These are phyloP conservation scores for Scaptomyza polygonia DNA, from an alignment of 2,888 invertebrate species.

Conservation along the genomic window DNA sequence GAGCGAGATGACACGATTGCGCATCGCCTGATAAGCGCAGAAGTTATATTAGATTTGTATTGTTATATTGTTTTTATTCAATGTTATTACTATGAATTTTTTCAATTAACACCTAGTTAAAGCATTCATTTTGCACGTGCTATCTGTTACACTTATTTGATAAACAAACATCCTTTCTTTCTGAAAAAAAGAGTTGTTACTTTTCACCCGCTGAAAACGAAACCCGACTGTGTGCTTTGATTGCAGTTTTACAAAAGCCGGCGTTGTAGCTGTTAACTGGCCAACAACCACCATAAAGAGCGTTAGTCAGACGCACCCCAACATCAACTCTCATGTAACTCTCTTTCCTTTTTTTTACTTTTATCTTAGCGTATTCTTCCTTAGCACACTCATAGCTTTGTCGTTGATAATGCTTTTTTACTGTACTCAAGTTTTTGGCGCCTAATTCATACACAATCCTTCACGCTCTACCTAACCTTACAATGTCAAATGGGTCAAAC, in stretches of 20 bases:
- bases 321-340: constrained; percentile 1
- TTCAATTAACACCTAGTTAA: not conserved
- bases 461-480: constrained; percentile 30
- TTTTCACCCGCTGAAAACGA: constrained; percentile 2
- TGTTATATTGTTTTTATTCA: constrained; percentile 5
- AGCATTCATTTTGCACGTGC: not conserved
- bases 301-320: constrained; percentile 32
- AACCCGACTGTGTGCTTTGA: constrained; percentile 22
- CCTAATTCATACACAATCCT: constrained; percentile 35
- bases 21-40: too few species aligned
- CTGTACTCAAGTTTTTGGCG: constrained; percentile 65
- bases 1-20: constrained; percentile 44
- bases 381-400: constrained; percentile 1
- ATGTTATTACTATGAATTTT: not conserved
- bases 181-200: not conserved
- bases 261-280: constrained; percentile 18
- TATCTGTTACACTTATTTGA: not conserved
- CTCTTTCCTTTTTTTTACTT: constrained; percentile 6
- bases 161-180: not conserved
- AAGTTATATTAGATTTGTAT: too few species aligned
- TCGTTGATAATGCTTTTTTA: constrained; percentile 31
- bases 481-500: constrained; percentile 30
- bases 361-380: not conserved
- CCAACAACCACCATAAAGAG: constrained; percentile 41
- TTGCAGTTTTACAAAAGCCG: constrained; percentile 39